Conservation (phyloP, 2,113 vertebrate species). For the Rissa tridactyla region DNA sequence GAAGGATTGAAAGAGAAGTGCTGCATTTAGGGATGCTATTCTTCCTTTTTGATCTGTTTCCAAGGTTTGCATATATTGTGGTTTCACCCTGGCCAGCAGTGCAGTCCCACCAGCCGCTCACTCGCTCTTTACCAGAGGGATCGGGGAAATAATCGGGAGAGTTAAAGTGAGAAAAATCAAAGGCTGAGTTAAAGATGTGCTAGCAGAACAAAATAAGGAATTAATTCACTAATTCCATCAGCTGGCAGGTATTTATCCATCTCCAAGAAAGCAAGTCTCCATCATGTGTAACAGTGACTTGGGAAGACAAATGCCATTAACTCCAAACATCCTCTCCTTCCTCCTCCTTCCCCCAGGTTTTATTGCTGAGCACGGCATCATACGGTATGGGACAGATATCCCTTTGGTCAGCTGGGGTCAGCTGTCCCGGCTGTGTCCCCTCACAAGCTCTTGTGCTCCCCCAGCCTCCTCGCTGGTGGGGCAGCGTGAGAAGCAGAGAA, state of each 20-base stretch:
- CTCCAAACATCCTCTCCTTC: fast-evolving
- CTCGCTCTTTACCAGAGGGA: not conserved
- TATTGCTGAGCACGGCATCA: not conserved
- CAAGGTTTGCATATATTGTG: not conserved
- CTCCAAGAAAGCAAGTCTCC: not conserved
- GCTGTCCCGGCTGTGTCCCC: not conserved
- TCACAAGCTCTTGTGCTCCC: fast-evolving
- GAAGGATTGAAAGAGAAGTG: not conserved
- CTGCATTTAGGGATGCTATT: not conserved
- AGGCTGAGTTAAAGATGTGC: not conserved
- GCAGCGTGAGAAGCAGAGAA: not conserved
- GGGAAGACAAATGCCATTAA: not conserved
- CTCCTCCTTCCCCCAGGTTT: not conserved
- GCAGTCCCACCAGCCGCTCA: fast-evolving
- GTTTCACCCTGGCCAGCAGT: not conserved
- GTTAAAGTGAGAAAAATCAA: not conserved
- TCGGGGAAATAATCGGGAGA: not conserved
- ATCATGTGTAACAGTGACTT: not conserved
- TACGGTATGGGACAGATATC: too few relatives aligned
- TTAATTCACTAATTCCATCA: not conserved
- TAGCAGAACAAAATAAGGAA: not conserved
- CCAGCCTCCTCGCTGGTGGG: fast-evolving
- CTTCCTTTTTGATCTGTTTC: not conserved
- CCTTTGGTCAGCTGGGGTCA: not conserved
- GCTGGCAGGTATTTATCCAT: not conserved